Base-by-base conservation (phyloP, 2,888 invertebrate genomes). In the Acrobasis suavella region DNA sequence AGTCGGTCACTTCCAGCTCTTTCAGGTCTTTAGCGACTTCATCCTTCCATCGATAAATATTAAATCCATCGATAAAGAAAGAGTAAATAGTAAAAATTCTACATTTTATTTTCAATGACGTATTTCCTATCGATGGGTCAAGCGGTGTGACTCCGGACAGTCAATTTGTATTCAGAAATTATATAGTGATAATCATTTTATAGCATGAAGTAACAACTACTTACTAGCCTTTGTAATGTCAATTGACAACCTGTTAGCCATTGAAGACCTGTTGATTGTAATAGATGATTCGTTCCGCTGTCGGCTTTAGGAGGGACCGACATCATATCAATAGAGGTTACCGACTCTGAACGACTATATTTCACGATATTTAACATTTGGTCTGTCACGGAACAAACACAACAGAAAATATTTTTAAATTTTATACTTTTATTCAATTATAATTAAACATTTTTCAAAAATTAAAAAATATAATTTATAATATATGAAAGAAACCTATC, bases 181-280 rank as follows among this genome's bases (percentile, higher is more conserved):
- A 42, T 42, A 42, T 42, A 2, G 42, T 32, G 7, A 7, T 32
- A 7, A 32, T 32, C 32, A 32, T 32, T 8, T 32, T 32, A 32
- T 6, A 32, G 32, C 32, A 32, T 32, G 32, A n/a, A n/a, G n/a
- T n/a, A n/a, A n/a, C n/a, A n/a, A n/a, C n/a, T n/a, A n/a, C n/a
- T n/a, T n/a, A n/a, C 22, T 22, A 22, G 22, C 22, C 22, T 22
- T 22, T 22, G 22, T 46, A 14, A 1, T 37, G 39, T 38, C 14
- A 17, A 56, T 56, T 56, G 39, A 56, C 42, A 54, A 54, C 54
- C 54, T 56, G 55, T 56, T 15, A 42, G 16, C 16, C 38, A 56
- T 56, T 56, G 42, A 54, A 15, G 39, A 56, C 55, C 55, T 56
- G 55, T 56, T 39, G 55, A 56, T 42, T 15, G 17, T 56, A 56